Conservation (phyloP, 2,797 vertebrate species). For the Schizopygopsis pylzovi region DNA sequence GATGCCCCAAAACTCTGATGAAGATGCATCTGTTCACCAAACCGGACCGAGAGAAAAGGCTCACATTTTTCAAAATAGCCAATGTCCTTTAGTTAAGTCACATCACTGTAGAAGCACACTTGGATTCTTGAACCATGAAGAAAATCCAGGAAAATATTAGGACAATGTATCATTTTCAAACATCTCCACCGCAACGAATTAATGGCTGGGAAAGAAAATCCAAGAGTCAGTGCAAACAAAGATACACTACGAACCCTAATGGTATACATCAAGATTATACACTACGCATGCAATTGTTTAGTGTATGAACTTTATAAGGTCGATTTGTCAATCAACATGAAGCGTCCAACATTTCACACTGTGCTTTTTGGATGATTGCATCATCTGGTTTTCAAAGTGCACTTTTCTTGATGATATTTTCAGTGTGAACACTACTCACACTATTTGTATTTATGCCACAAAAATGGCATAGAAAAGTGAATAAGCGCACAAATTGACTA, state of each 20-base stretch:
- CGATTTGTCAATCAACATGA: neutral
- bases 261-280: neutral
- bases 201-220: neutral
- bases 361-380: no score
- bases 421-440: neutral
- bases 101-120: neutral
- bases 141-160: neutral
- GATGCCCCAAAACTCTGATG: slow-evolving; percentile 54
- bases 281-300: neutral
- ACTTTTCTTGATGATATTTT: neutral
- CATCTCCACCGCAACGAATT: neutral
- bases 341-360: neutral
- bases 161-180: neutral
- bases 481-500: neutral
- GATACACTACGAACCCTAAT: neutral
- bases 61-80: neutral
- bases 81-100: neutral
- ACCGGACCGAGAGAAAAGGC: neutral
- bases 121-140: neutral
- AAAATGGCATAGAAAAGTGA: neutral
- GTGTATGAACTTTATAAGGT: neutral
- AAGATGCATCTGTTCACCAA: slow-evolving; percentile 23
- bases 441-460: neutral
- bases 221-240: neutral
- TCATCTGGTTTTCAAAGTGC: neutral